Evolutionary conservation across 2,113 vertebrate species (phyloP), one percentile per base, ranked within the genome.

Genomic region (Vimba vimba): DNA sequence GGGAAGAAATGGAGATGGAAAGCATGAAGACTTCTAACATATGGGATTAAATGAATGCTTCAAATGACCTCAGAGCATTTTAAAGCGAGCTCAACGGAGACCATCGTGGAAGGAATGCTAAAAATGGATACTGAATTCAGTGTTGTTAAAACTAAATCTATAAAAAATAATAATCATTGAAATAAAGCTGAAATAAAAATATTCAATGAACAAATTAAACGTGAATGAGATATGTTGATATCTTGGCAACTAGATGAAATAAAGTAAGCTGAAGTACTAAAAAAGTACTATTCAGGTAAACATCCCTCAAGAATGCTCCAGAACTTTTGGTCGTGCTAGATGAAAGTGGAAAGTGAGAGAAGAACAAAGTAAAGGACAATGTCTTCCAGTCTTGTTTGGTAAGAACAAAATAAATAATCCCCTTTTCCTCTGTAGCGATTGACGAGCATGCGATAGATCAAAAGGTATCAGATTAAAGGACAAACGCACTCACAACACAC

Each of bases 381-480:
- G 33, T 77, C 21, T 69, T 50, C 19, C 55, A 79, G 50, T 68
- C 55, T 88, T 59, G 59, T 6, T 27, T 57, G 27, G 30, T 27
- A 55, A 17, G 81, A 71, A 55, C 86, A 89, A 88, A 90, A 79
- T 86, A 80, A 89, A 88, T 90, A 88, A 94, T 91, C 83, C 86
- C 91, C 91, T 93, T 88, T 90, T 89, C 91, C 88, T 91, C 89
- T 66, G 43, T 71, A 93, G 90, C 93, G 87, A 91, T 81, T 84
- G 83, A 86, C 87, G 73, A 87, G 92, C 91, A 93, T 89, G 83
- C 88, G 90, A 83, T 69, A 94, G 91, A 95, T 95, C 92, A 95
- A 95, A 95, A 92, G 91, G 89, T 87, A 92, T 90, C 89, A 93
- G 93, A 92, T 89, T 82, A 91, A 87, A 92, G 89, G 90, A 91